These are phyloP conservation scores for Eurytoma adleriae DNA, from an alignment of 2,888 invertebrate genomes.

Conservation along the genomic window DNA sequence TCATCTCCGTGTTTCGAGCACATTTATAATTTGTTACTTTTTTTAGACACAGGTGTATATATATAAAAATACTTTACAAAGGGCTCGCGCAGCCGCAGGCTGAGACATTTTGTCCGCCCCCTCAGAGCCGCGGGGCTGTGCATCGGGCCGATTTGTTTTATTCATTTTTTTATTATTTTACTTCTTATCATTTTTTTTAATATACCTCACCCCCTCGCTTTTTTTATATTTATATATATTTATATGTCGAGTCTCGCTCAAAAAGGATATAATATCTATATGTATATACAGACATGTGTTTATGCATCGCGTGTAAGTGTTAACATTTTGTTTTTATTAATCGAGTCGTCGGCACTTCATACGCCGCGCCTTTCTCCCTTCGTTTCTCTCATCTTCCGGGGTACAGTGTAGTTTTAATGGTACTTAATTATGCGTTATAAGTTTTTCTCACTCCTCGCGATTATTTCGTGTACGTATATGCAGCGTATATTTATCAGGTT, in stretches of 20 bases:
- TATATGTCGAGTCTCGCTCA: constrained; percentile 37
- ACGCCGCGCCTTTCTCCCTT: not conserved
- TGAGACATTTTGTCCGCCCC: constrained; percentile 30
- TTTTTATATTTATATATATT: constrained; percentile 7
- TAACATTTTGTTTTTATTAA: constrained; percentile 8
- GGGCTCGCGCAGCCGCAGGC: constrained; percentile 34
- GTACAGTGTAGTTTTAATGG: constrained; percentile 19
- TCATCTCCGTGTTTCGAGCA: not conserved
- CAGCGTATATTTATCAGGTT: constrained; percentile 16
- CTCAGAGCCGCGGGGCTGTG: constrained; percentile 35
- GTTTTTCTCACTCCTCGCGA: constrained; percentile 31
- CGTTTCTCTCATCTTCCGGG: not conserved
- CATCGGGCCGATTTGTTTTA: constrained; percentile 37
- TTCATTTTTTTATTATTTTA: constrained; percentile 17
- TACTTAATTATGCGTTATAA: constrained; percentile 26
- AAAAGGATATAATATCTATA: constrained; percentile 43
- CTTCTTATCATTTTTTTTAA: not conserved
- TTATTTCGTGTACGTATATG: constrained; percentile 25
- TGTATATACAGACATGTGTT: constrained; percentile 45
- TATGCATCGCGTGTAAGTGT: constrained; percentile 23
- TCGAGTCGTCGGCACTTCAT: not conserved
- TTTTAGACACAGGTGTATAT: constrained; percentile 39
- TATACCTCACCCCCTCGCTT: not conserved
- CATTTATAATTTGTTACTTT: not conserved
- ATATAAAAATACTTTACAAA: constrained; percentile 59